phyloP scores from a whole-genome alignment of 2,113 vertebrate genomes.

The Ctenomys sociabilis region DNA sequence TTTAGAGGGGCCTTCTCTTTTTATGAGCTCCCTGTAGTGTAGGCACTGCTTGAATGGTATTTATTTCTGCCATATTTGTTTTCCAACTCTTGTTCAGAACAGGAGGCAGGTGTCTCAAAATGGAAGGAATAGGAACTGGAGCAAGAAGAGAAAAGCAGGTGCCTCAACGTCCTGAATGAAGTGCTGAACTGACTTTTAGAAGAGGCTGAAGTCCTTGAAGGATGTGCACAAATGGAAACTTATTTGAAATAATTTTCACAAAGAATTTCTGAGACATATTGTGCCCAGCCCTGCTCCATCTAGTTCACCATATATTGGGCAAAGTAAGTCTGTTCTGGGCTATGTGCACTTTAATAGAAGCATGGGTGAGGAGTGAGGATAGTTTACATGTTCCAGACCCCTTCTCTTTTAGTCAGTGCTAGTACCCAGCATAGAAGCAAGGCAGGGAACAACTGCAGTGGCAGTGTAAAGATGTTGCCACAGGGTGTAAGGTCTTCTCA shows the following conservation, averaged over 20 bases:
- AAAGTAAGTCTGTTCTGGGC: neutral
- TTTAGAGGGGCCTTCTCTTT: slow-evolving; percentile 78
- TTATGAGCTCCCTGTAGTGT: slow-evolving; percentile 80
- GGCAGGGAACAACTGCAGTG: neutral
- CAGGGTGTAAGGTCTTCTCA: neutral
- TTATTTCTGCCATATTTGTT: slow-evolving; percentile 81
- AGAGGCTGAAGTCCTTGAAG: slow-evolving; percentile 10
- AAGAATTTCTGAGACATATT: neutral
- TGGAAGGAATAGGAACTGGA: slow-evolving; percentile 16
- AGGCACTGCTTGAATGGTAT: slow-evolving; percentile 75
- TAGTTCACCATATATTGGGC: neutral
- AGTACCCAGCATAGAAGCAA: neutral
- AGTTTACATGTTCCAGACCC: neutral
- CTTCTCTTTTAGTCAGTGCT: neutral
- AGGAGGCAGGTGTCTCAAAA: slow-evolving; percentile 72
- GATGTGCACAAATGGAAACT: slow-evolving; percentile 7
- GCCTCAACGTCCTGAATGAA: neutral
- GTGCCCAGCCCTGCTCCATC: neutral
- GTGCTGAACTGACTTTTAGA: slow-evolving; percentile 29
- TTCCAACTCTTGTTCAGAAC: slow-evolving; percentile 75
- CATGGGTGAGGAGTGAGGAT: neutral
- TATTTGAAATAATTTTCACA: neutral
- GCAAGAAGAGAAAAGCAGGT: slow-evolving; percentile 63
- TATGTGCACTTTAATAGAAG: neutral
- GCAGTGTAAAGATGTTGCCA: neutral